phyloP scores from a whole-genome alignment of 2,113 vertebrate genomes.

The Pavo muticus region DNA sequence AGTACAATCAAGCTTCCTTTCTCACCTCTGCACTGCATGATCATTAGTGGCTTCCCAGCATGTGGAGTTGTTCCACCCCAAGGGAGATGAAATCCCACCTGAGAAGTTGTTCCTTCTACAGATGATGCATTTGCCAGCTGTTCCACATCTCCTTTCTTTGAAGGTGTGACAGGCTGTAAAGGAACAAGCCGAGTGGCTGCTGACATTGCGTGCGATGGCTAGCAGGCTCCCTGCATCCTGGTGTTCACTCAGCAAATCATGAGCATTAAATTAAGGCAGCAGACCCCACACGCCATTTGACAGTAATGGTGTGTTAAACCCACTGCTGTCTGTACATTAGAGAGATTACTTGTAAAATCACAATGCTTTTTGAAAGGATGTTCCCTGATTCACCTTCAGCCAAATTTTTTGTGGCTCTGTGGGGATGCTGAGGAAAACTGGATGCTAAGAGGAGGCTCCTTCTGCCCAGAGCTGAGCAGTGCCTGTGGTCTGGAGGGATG shows the following conservation, averaged over 20 bases:
- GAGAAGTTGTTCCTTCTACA: neutral
- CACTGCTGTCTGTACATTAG: fast-evolving
- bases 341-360: fast-evolving
- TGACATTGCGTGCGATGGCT: constrained; percentile 22
- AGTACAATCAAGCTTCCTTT: neutral
- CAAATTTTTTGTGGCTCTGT: neutral
- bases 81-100: constrained; percentile 39
- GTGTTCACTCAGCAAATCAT: neutral
- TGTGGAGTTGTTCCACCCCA: neutral
- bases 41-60: constrained; percentile 8
- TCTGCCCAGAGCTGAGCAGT: neutral
- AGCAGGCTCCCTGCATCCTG: neutral
- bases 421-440: neutral
- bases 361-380: neutral
- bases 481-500: neutral
- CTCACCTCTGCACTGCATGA: neutral
- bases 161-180: neutral
- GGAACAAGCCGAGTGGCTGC: neutral
- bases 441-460: neutral
- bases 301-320: neutral
- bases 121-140: constrained; percentile 16
- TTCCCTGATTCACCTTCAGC: neutral
- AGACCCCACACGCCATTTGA: neutral
- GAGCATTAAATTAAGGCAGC: neutral
- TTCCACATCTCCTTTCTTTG: neutral